Evolutionary conservation across 2,888 invertebrate genomes (phyloP).

Genomic region (Eristalis pertinax): DNA sequence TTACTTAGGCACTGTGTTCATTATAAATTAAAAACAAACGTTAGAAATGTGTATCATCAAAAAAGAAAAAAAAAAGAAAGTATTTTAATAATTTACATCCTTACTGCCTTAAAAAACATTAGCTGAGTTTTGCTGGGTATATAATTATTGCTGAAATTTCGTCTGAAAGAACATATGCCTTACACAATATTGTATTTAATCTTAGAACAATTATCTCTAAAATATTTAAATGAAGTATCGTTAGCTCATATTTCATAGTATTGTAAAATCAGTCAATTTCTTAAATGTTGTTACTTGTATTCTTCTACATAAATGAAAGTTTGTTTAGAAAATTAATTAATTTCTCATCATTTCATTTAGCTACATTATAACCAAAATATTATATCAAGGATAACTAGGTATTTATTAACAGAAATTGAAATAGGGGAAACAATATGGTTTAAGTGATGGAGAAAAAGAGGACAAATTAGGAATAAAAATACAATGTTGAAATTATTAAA

Average conservation of each 20-base stretch:
- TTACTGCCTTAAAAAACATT: conserved; percentile 67
- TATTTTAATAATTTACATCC: conserved; percentile 65
- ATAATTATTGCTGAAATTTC: conserved; percentile 71
- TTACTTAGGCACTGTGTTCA: conserved; percentile 82
- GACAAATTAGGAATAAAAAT: conserved; percentile 58
- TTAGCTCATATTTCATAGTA: conserved; percentile 73
- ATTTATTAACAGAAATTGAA: conserved; percentile 58
- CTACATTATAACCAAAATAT: conserved; percentile 65
- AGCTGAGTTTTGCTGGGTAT: conserved; percentile 67
- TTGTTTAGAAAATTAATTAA: conserved; percentile 57
- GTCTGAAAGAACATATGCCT: conserved; percentile 71
- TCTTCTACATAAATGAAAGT: conserved; percentile 66
- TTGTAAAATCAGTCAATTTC: conserved; percentile 74
- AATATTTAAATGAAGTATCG: conserved; percentile 71
- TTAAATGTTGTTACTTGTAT: conserved; percentile 73
- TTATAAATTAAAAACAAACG: conserved; percentile 76
- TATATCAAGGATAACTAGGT: conserved; percentile 44
- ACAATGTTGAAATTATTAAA: conserved; percentile 64
- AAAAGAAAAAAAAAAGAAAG: conserved; percentile 47
- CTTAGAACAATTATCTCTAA: conserved; percentile 71
- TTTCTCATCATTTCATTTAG: conserved; percentile 52
- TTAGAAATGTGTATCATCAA: conserved; percentile 77
- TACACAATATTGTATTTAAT: conserved; percentile 69
- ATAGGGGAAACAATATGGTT: background rate
- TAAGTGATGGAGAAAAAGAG: conserved; percentile 45